These are phyloP conservation scores for Cremastobaeus sp. DNA, from an alignment of 2,888 invertebrate genomes.

Conservation along the genomic window DNA sequence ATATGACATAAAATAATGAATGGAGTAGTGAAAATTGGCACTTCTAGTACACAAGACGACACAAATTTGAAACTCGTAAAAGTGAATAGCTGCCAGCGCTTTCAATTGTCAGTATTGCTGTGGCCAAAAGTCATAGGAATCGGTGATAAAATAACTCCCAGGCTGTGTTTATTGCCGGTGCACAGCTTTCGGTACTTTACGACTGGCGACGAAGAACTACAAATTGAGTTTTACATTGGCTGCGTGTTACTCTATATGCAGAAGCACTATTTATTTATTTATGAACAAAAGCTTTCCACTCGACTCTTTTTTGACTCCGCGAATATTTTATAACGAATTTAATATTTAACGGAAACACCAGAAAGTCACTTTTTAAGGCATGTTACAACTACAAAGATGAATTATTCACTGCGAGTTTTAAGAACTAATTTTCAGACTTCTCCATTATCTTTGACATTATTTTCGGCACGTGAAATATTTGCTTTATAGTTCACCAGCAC, in stretches of 20 bases:
- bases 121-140: slow-evolving; percentile 53
- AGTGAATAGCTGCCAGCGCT: slow-evolving; percentile 28
- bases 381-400: neutral
- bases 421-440: neutral
- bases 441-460: neutral
- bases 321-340: slow-evolving; percentile 33
- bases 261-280: slow-evolving; percentile 48
- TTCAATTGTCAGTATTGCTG: slow-evolving; percentile 49
- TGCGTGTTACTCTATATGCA: slow-evolving; percentile 44
- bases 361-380: slow-evolving; percentile 1
- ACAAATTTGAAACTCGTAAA: slow-evolving; percentile 54
- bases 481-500: slow-evolving; percentile 15
- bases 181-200: slow-evolving; percentile 50
- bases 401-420: slow-evolving; percentile 14
- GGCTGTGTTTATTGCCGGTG: slow-evolving; percentile 46
- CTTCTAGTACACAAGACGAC: slow-evolving; percentile 45
- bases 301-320: slow-evolving; percentile 3
- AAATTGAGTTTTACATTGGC: slow-evolving; percentile 54
- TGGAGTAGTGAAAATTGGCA: slow-evolving; percentile 46
- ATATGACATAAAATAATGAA: slow-evolving; percentile 46
- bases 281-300: slow-evolving; percentile 29
- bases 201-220: slow-evolving; percentile 52
- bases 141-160: slow-evolving; percentile 41
- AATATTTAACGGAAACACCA: slow-evolving; percentile 18
- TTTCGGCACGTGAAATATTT: slow-evolving; percentile 16